phyloP scores from a whole-genome alignment of 1,140 invertebrate genomes.

The Triops cancriformis region DNA sequence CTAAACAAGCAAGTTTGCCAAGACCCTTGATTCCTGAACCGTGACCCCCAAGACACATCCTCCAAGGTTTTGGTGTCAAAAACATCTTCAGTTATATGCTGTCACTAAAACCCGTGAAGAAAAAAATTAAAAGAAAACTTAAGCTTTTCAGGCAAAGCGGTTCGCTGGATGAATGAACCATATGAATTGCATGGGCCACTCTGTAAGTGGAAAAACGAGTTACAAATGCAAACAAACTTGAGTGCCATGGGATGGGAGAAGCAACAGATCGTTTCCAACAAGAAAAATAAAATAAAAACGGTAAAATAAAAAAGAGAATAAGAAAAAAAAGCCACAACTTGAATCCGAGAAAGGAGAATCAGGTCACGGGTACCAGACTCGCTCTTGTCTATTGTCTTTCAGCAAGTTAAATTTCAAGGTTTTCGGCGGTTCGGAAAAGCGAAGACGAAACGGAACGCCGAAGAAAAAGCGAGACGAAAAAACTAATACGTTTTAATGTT shows the following conservation, averaged over 20 bases:
- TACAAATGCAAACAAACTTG: not conserved
- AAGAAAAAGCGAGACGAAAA: no score
- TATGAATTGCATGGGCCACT: not conserved
- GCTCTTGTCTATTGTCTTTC: constrained; percentile 6
- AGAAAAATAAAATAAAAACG: no score
- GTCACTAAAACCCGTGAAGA: no score
- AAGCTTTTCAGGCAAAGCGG: not conserved
- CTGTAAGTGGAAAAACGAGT: not conserved
- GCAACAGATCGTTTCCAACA: not conserved
- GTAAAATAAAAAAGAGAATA: not conserved
- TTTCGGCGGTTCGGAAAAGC: not conserved
- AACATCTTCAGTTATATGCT: no score
- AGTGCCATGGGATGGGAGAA: not conserved
- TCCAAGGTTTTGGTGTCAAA: no score
- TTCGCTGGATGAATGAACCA: not conserved
- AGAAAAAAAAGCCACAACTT: not conserved
- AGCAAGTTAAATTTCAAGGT: constrained; percentile 1
- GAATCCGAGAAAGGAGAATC: constrained; percentile 13
- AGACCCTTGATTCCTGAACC: no score
- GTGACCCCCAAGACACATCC: no score
- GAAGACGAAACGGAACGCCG: not conserved
- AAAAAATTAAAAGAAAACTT: no score
- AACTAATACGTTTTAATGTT: not conserved
- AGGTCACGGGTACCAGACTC: constrained; percentile 6
- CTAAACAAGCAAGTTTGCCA: no score